Base-by-base conservation (phyloP, 2,797 vertebrate genomes). In the Siniperca undulata region DNA sequence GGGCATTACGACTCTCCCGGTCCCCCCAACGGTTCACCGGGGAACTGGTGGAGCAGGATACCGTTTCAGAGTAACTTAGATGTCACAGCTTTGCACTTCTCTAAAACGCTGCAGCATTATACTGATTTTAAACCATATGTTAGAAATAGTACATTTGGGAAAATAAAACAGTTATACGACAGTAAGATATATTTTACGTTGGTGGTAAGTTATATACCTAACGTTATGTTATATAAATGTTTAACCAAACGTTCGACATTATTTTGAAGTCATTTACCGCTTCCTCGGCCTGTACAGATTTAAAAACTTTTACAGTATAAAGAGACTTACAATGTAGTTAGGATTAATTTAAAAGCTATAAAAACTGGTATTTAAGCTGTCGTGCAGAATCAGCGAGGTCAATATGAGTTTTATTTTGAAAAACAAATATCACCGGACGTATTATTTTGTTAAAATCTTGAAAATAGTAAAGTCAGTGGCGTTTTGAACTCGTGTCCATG, bases 1-100 rank as follows among this genome's bases (percentile, higher is more conserved):
- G 95, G 87, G 86, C 95, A 93, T 92, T 74, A 62, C 58, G 80
- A 70, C 88, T 91, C 67, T 70, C 38, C 77, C 58, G 27, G 42
- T 71, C 85, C 86, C 79, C 80, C 83, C 72, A 60, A 5, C 8
- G 90, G 90, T 30, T 66, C n/a, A 77, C 10, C 9, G 50, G 53
- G 58, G 89, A 92, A 93, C 80, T 91, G 83, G 16, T 38, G 56
- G 30, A 67, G 40, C 14, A 22, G 16, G 64, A 48, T 1, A 9
- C 8, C 38, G 2, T 5, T 64, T 56, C 9, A 19, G 5, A 66
- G 34, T 19, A 42, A 74, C 3, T 16, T 40, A 36, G 27, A 50
- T 83, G 0, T 19, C 14, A 50, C 55, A 76, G 2, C 16, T 59
- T n/a, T 71, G 1, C 27, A n/a, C 11, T 14, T 74, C n/a, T 52